phyloP scores from a whole-genome alignment of 23 tunicate genomes.

The Halocynthia roretzi region DNA sequence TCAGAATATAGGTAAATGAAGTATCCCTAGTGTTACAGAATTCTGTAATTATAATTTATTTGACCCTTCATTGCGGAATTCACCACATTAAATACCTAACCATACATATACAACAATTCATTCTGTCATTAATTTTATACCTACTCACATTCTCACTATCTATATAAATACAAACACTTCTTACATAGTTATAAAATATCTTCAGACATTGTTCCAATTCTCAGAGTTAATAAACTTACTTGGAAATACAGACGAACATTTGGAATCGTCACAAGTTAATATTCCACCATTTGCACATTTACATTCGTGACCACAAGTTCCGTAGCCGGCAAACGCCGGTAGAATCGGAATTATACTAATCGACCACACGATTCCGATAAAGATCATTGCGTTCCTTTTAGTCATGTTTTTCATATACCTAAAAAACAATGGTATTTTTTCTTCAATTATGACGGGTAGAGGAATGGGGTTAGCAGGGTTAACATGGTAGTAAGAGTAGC shows the following conservation, averaged over 20 bases:
- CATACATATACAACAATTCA: no score
- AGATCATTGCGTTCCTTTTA: conserved; percentile 13
- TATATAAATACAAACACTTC: no score
- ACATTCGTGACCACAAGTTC: conserved; percentile 20
- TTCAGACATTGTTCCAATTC: not conserved
- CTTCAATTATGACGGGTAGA: not conserved
- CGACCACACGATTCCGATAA: conserved; percentile 48
- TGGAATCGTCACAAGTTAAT: conserved; percentile 14
- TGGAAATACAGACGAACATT: conserved; percentile 37
- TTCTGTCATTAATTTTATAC: no score
- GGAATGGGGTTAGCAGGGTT: not conserved
- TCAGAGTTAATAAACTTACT: conserved; percentile 11
- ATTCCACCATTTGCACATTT: conserved; percentile 19
- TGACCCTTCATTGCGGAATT: no score
- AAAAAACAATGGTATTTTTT: not conserved
- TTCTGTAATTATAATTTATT: no score
- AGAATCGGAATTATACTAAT: conserved; percentile 43
- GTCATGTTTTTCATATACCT: conserved; percentile 50
- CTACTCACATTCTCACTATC: no score
- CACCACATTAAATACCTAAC: no score
- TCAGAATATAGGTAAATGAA: no score
- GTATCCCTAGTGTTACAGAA: no score
- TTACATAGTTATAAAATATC: no score
- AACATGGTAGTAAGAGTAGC: no score
- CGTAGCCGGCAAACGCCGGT: conserved; percentile 27